phyloP scores from a whole-genome alignment of 2,113 vertebrate genomes.

The Ahaetulla prasina region DNA sequence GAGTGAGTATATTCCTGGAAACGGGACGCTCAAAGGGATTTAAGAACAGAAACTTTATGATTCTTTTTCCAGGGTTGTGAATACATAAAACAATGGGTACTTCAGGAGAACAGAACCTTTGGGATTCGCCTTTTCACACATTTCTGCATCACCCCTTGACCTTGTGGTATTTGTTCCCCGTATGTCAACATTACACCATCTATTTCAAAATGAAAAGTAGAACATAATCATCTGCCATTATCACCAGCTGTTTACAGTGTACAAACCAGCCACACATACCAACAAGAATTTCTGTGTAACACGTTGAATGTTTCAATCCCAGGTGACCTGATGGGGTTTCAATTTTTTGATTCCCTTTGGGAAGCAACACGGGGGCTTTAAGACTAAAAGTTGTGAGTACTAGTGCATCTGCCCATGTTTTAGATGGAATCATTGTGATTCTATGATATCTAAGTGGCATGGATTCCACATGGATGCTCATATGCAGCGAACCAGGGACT shows the following conservation, averaged over 20 bases:
- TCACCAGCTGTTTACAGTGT: conserved; percentile 51
- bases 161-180: conserved; percentile 46
- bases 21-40: not conserved
- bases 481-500: not conserved
- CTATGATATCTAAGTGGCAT: not conserved
- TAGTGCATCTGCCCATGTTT: not conserved
- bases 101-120: conserved; percentile 46
- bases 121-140: conserved; percentile 54
- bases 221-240: conserved; percentile 45
- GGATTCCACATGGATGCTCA: not conserved
- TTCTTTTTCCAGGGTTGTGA: conserved; percentile 47
- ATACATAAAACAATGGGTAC: conserved; percentile 51
- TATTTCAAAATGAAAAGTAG: conserved; percentile 53
- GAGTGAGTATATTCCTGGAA: conserved; percentile 61
- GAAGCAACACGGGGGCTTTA: not conserved
- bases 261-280: not conserved
- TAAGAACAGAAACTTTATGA: conserved; percentile 37
- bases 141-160: conserved; percentile 45
- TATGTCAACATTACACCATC: conserved; percentile 52
- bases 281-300: conserved; percentile 30
- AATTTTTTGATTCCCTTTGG: not conserved
- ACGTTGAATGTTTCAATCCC: conserved; percentile 6
- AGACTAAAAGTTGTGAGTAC: not conserved
- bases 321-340: accelerated
- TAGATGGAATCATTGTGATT: not conserved